Percentiles rank a stretch among this genome's conserved stretches.
These are phyloP conservation scores for Micrasema minimum DNA, from an alignment of 1,140 invertebrate genomes.

Conservation along the genomic window DNA sequence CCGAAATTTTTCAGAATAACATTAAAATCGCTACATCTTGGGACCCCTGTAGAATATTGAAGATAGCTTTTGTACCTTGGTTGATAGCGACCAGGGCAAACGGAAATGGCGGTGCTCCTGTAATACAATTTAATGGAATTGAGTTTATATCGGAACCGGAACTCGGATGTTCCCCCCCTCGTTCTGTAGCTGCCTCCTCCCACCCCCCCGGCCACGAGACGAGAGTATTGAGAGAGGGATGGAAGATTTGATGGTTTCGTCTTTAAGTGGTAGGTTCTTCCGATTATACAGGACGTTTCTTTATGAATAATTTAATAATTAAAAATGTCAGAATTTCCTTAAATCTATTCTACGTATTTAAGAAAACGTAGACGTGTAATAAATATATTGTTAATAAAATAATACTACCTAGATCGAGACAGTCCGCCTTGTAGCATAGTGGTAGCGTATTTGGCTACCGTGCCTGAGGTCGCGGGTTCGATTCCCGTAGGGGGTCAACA, in stretches of 20 bases:
- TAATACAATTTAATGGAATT: slow-evolving; percentile 54
- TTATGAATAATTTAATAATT: no score
- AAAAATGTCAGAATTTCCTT: not conserved
- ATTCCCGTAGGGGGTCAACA: no score
- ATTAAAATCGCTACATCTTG: no score
- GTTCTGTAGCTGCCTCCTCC: not conserved
- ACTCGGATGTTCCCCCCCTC: slow-evolving; percentile 19
- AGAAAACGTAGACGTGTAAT: no score
- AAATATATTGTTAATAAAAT: no score
- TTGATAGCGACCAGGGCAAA: slow-evolving; percentile 53
- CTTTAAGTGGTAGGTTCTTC: not conserved
- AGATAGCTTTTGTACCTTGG: slow-evolving; percentile 54
- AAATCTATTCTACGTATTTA: no score
- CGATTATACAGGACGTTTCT: not conserved
- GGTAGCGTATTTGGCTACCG: no score
- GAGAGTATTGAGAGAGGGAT: slow-evolving; percentile 9
- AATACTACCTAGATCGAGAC: no score
- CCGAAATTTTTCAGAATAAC: no score
- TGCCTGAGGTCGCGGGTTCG: no score
- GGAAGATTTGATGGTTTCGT: not conserved
- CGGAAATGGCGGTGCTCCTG: slow-evolving; percentile 47
- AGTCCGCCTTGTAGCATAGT: no score
- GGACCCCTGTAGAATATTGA: slow-evolving; percentile 17
- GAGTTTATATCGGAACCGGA: slow-evolving; percentile 51
- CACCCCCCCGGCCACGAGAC: not conserved